Conservation (phyloP, 2,797 vertebrate species). For the Pachyuromys duprasi region DNA sequence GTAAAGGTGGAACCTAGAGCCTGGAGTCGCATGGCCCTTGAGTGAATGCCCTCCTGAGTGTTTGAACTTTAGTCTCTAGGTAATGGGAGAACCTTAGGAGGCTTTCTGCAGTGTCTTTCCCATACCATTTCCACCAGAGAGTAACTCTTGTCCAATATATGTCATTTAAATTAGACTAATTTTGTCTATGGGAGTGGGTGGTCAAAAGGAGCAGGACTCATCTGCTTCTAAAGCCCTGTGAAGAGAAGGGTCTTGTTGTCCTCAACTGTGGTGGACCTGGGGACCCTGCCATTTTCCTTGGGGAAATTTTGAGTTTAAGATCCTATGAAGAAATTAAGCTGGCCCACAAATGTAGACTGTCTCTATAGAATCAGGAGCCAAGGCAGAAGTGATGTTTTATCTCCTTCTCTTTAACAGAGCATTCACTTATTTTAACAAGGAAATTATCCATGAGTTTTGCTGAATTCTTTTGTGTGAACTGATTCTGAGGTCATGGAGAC, state of each 20-base stretch:
- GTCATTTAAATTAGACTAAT: not conserved
- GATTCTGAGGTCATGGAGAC: constrained; percentile 25
- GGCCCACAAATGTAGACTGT: not conserved
- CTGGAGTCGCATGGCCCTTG: not conserved
- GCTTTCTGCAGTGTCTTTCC: not conserved
- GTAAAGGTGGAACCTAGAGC: not conserved
- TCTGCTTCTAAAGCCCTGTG: no score
- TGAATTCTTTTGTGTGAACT: not conserved
- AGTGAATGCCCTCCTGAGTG: not conserved
- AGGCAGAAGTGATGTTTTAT: not conserved
- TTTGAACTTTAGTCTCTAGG: not conserved
- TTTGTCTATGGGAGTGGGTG: not conserved
- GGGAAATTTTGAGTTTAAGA: not conserved
- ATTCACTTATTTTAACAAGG: not conserved
- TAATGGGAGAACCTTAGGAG: not conserved
- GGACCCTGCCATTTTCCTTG: not conserved
- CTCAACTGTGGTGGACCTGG: not conserved
- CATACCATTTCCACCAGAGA: not conserved
- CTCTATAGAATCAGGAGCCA: not conserved
- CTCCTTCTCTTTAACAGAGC: not conserved
- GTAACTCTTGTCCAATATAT: not conserved
- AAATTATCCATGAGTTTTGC: not conserved
- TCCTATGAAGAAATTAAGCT: not conserved
- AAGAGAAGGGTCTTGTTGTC: not conserved
- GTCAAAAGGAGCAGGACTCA: not conserved